Conservation (phyloP, 2,113 vertebrate genomes). For the Lepus timidus region DNA sequence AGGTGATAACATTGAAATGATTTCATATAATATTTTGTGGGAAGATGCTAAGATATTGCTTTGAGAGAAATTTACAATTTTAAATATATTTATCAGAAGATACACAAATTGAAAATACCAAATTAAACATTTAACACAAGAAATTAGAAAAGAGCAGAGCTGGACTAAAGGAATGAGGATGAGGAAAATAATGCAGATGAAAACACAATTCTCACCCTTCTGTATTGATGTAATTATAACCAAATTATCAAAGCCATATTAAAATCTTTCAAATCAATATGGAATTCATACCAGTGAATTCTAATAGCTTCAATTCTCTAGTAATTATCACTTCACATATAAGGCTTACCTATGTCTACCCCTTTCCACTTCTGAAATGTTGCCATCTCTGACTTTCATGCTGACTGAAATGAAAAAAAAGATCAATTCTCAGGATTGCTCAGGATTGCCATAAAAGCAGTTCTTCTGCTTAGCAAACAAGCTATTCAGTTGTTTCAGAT, state of each 20-base stretch:
- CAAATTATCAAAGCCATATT: neutral
- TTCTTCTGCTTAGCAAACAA: neutral
- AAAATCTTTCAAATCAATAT: neutral
- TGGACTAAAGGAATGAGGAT: neutral
- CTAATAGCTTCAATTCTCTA: neutral
- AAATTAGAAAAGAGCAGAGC: neutral
- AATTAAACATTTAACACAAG: neutral
- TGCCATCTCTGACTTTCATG: neutral
- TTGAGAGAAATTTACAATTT: constrained; percentile 6
- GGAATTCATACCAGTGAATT: neutral
- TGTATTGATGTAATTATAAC: neutral
- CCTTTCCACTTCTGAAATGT: neutral
- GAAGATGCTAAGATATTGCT: neutral
- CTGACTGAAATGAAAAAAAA: neutral
- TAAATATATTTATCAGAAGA: neutral
- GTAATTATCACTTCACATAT: neutral
- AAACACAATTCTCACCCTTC: neutral
- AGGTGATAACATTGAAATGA: neutral
- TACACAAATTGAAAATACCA: neutral
- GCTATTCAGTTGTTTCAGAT: neutral
- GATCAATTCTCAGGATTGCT: neutral
- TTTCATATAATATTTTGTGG: neutral
- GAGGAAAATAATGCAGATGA: neutral
- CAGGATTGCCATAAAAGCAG: neutral
- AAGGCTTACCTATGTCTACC: neutral